These are phyloP conservation scores for Tuta absoluta DNA, from an alignment of 2,888 invertebrate genomes.

Conservation along the genomic window DNA sequence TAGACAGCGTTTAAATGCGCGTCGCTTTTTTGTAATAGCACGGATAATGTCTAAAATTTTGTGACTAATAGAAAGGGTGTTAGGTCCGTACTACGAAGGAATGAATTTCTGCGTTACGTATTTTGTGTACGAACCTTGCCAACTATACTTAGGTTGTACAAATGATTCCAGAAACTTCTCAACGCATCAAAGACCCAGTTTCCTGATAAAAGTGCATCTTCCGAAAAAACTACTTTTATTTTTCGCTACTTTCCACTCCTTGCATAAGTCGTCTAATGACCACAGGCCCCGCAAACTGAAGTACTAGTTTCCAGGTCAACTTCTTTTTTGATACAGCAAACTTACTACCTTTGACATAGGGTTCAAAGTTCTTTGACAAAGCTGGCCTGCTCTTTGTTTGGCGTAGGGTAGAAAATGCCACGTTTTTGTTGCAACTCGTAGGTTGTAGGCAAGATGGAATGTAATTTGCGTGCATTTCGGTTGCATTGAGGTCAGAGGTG, in stretches of 20 bases:
- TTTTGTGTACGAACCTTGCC: no score
- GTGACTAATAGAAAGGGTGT: no score
- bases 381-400: not conserved
- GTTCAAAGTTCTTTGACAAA: not conserved
- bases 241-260: not conserved
- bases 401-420: not conserved
- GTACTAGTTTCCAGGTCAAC: constrained; percentile 26
- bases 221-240: not conserved
- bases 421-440: not conserved
- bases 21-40: no score
- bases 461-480: constrained; percentile 8
- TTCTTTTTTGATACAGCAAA: constrained; percentile 9
- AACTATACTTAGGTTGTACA: no score
- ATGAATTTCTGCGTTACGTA: no score
- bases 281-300: constrained; percentile 25
- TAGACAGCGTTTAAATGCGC: no score
- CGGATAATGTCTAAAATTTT: no score
- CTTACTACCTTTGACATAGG: constrained; percentile 3
- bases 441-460: not conserved
- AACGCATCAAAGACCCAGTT: not conserved
- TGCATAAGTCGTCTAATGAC: constrained; percentile 27
- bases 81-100: no score
- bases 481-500: constrained; percentile 2
- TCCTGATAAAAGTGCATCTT: not conserved
- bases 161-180: not conserved